Conservation (phyloP, 2,888 invertebrate genomes). For the Poecilus cupreus region DNA sequence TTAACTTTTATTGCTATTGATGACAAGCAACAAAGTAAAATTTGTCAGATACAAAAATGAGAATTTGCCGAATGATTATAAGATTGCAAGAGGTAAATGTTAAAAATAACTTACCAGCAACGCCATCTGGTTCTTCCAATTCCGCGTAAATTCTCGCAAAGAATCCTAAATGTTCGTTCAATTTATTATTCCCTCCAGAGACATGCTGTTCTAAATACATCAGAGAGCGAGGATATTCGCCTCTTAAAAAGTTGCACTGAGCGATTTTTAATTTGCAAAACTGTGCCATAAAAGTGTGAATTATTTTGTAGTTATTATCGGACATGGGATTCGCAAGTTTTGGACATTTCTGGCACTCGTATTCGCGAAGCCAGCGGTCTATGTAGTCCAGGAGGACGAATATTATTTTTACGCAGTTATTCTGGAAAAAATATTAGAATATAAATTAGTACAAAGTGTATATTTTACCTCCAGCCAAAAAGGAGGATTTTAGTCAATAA, state of each 20-base stretch:
- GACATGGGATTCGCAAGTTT: conserved; percentile 57
- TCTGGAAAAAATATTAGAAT: conserved; percentile 71
- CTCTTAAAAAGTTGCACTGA: conserved; percentile 83
- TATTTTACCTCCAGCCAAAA: too few species aligned
- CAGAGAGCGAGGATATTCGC: conserved; percentile 84
- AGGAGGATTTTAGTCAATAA: too few species aligned
- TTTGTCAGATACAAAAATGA: too few species aligned
- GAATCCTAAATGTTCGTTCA: conserved; percentile 79
- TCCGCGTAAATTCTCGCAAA: conserved; percentile 89
- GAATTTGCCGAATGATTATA: too few species aligned
- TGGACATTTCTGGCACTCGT: conserved; percentile 71
- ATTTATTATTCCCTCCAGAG: conserved; percentile 74
- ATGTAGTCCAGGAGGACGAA: conserved; percentile 85
- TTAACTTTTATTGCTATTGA: too few species aligned
- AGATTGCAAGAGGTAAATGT: too few species aligned
- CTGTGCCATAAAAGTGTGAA: conserved; percentile 67
- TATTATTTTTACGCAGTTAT: conserved; percentile 80
- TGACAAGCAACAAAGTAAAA: too few species aligned
- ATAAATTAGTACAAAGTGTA: neutral
- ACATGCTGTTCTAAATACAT: conserved; percentile 86
- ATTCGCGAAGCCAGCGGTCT: conserved; percentile 83
- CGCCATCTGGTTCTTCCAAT: conserved; percentile 92
- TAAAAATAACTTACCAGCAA: conserved; percentile 78
- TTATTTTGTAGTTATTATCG: conserved; percentile 66
- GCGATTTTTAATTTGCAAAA: conserved; percentile 82